Evolutionary conservation across 2,797 vertebrate species (phyloP).

Genomic region (Potorous gilbertii): DNA sequence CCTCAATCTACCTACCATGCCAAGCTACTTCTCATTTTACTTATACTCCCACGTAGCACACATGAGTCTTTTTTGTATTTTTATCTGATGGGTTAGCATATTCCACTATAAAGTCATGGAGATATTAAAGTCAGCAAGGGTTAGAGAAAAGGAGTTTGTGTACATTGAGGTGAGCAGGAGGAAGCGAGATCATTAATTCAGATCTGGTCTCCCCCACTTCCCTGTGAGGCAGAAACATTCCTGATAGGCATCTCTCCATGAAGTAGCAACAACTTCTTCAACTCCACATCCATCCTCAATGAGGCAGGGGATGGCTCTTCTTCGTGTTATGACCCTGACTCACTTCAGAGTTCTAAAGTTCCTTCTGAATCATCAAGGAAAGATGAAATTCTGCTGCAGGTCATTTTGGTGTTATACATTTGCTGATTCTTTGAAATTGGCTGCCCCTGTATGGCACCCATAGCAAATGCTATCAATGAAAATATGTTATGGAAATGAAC

Average conservation of each 20-base stretch:
- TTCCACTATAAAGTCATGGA: not conserved
- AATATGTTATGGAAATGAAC: not conserved
- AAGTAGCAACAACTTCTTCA: not conserved
- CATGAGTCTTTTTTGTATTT: not conserved
- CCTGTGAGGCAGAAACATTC: not conserved
- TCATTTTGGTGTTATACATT: not conserved
- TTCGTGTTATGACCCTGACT: not conserved
- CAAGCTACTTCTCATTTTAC: not conserved
- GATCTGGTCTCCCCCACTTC: not conserved
- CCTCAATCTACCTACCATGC: no score
- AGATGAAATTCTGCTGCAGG: not conserved
- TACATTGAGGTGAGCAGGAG: not conserved
- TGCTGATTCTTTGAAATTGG: not conserved
- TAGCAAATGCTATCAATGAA: not conserved
- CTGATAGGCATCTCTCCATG: not conserved
- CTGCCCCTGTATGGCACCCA: not conserved
- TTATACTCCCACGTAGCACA: not conserved
- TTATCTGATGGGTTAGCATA: not conserved
- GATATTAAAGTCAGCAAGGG: not conserved
- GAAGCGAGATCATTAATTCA: not conserved
- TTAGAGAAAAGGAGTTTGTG: not conserved
- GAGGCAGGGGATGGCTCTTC: not conserved
- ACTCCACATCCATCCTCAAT: not conserved
- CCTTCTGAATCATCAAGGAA: not conserved
- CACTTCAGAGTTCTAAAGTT: not conserved